Base-by-base conservation (phyloP, 2,797 vertebrate genomes). In the Antennarius maculatus region DNA sequence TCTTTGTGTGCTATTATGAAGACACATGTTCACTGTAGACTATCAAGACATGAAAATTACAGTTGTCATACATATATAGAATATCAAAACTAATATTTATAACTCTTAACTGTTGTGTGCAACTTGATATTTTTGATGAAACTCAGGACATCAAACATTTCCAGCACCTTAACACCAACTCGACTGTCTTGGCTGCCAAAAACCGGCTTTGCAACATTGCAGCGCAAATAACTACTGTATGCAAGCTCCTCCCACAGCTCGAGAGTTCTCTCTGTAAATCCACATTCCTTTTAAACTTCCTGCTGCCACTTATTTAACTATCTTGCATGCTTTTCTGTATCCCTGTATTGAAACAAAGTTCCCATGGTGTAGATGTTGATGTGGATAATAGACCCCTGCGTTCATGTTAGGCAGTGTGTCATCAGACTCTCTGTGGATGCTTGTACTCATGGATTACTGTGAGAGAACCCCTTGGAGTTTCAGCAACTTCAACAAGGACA, bases 401-500 rank as follows among this genome's bases (percentile, higher is more conserved):
- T 81, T 76, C 58, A 70, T 71, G 61, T 83, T 81, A 77, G 11
- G 69, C 29, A 64, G 54, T 34, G 52, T 58, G 47, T 42, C 12
- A 46, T 7, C 27, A 39, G 39, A 4, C 8, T 68, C n/a, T 43
- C 37, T 48, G 37, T 70, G 43, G 60, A 76, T 54, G 59, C 54
- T 37, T 48, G 61, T 23, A 49, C 69, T 75, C 65, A 92, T 89
- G 84, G 88, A 87, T 76, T 48, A 6, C 42, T 16, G 54, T 7
- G 82, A 72, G 6, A 65, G 53, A 66, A 76, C 56, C 5, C 37
- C 45, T 3, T 84, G 80, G 43, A 76, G 82, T 51, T 82, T 88
- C 65, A 88, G 57, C 7, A 48, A 91, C 78, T 97, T 97, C 74
- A 90, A 57, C 57, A 93, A 79, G 61, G 93, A 93, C 0, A 94